These are phyloP conservation scores for Melanotaenia nigrans DNA, from an alignment of 2,797 vertebrate species.

Conservation along the genomic window DNA sequence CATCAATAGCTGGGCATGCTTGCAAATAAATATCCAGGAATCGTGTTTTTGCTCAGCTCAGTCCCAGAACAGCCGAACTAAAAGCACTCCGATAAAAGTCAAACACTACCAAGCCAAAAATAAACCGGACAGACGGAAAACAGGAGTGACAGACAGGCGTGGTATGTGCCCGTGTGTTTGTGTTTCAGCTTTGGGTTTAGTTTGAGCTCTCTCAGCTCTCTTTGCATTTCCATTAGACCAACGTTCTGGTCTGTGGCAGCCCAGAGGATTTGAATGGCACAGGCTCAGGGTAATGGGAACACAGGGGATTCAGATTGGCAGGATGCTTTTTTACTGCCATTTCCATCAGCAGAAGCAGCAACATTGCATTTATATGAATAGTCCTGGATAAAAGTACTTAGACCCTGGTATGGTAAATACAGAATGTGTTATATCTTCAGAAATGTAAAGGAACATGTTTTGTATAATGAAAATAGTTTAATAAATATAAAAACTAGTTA, in stretches of 20 bases:
- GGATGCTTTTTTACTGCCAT: slow-evolving; percentile 27
- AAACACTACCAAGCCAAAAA: slow-evolving; percentile 41
- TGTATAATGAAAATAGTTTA: neutral
- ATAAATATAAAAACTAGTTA: too few relatives aligned
- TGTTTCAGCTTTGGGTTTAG: slow-evolving; percentile 39
- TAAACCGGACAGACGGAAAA: slow-evolving; percentile 39
- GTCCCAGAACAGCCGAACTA: slow-evolving; percentile 31
- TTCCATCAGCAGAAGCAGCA: slow-evolving; percentile 31
- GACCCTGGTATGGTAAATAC: neutral
- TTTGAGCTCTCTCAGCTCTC: slow-evolving; percentile 46
- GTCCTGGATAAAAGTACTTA: neutral
- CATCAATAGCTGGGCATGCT: neutral
- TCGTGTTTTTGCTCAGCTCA: slow-evolving; percentile 34
- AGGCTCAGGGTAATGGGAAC: slow-evolving; percentile 61
- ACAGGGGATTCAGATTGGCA: slow-evolving; percentile 49
- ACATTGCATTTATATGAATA: slow-evolving; percentile 33
- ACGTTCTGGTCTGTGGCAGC: slow-evolving; percentile 55
- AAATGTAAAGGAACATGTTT: neutral
- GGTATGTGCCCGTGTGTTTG: slow-evolving; percentile 11
- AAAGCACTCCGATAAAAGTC: slow-evolving; percentile 31
- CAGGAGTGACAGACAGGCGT: slow-evolving; percentile 32
- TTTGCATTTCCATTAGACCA: slow-evolving; percentile 65
- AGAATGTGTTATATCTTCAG: neutral
- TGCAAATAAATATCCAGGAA: slow-evolving; percentile 25
- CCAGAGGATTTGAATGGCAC: slow-evolving; percentile 70